Base-by-base conservation (phyloP, 2,888 invertebrate species). In the Coremacera marginata region DNA sequence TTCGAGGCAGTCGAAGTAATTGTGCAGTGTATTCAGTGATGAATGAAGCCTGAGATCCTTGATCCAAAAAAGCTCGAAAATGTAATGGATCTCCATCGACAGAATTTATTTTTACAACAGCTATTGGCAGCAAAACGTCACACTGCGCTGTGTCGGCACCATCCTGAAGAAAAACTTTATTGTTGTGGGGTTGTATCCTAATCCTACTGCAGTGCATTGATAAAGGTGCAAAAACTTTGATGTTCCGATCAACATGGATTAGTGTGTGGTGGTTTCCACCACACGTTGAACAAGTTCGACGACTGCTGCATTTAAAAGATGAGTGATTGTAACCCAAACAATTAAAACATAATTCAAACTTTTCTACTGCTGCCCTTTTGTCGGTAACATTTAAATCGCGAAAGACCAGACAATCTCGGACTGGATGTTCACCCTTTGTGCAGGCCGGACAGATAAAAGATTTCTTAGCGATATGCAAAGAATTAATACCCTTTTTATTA, bases 11-110 rank as follows among this genome's bases (percentile, higher is more conserved):
- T 4, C 60, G 25, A 9, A 72, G 25, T n/a, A 72, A 34, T 8
- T 72, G 57, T 11, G 60, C 44, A 51, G 71, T 14, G 5, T 31
- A 34, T 16, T 72, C 57, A 0, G 57, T 37, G 14, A 60, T 3
- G 7, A 70, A 70, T 27, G 55, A 49, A 52, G 70, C 55, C 11
- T 60, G 60, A 3, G 62, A 72, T 4, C 60, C 71, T 22, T 72
- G 60, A 60, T 60, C 44, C 19, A 71, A 37, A 16, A 71, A 37
- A 2, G 60, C 71, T 31, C 22, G 19, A 22, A 72, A 60, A 3
- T 44, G 16, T 8, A 44, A 19, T 49, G 37, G 44, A 11, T 14
- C 71, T 9, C 68, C 49, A 4, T 68, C 19, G 14, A 3, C 1
- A 22, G n/a, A n/a, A 5, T 44, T 14, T 25, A 68, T 11, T 19